Evolutionary conservation across 2,888 invertebrate genomes (phyloP).

Genomic region (Plebejus anna): DNA sequence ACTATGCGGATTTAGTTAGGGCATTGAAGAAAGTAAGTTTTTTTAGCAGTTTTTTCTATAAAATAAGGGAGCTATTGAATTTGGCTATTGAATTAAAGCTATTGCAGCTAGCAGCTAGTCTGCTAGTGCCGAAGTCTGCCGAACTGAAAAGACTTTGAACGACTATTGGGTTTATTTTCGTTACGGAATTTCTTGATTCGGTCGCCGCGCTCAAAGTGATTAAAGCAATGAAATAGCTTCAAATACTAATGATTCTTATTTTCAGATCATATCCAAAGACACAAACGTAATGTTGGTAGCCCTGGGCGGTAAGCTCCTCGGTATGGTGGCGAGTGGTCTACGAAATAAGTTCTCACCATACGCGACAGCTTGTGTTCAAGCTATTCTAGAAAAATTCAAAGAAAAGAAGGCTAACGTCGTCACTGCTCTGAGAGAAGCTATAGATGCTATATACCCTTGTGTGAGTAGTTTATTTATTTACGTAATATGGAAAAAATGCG

Average conservation of each 20-base stretch:
- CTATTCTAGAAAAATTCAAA: conserved; percentile 96
- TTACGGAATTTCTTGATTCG: too few species aligned
- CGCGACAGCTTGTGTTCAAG: conserved; percentile 86
- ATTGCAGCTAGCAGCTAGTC: too few species aligned
- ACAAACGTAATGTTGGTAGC: conserved; percentile 96
- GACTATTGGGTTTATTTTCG: too few species aligned
- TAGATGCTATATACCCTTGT: conserved; percentile 91
- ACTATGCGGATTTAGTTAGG: conserved; percentile 93
- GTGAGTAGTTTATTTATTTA: conserved; percentile 69
- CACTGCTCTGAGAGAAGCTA: conserved; percentile 90
- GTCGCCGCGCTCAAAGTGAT: too few species aligned
- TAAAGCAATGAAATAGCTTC: too few species aligned
- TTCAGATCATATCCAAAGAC: conserved; percentile 94
- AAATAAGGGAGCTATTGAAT: too few species aligned
- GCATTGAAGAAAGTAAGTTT: conserved; percentile 88
- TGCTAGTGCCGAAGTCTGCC: too few species aligned
- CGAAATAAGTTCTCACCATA: conserved; percentile 93
- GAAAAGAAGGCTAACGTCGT: conserved; percentile 98
- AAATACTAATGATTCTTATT: conserved; percentile 21
- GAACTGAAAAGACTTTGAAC: too few species aligned
- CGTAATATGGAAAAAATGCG: too few species aligned
- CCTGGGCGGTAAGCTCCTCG: conserved; percentile 90
- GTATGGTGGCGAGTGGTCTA: conserved; percentile 90
- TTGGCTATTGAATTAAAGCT: too few species aligned
- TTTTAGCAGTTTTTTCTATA: background rate